These are phyloP conservation scores for Reinhardtius hippoglossoides DNA, from an alignment of 2,113 vertebrate genomes.

Conservation along the genomic window DNA sequence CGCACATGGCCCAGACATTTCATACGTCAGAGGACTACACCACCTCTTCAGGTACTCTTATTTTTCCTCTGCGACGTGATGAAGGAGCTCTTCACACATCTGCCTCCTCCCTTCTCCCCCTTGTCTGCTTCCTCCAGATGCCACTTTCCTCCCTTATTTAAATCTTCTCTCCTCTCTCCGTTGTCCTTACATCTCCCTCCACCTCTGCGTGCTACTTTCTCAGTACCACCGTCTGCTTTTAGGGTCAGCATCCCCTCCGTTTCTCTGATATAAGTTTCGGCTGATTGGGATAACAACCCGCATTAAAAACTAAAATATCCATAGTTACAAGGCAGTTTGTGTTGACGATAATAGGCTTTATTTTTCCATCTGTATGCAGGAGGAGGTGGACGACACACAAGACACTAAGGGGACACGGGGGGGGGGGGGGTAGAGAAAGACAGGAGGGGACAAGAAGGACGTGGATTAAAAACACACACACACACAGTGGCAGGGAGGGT, in stretches of 20 bases:
- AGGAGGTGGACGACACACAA: not conserved
- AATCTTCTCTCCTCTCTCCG: not conserved
- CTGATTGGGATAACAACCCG: not conserved
- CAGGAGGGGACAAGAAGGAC: not conserved
- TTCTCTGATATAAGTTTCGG: not conserved
- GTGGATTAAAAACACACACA: not conserved
- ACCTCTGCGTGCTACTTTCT: not conserved
- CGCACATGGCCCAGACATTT: not conserved
- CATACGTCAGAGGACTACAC: not conserved
- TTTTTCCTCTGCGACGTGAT: not conserved
- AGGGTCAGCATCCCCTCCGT: not conserved
- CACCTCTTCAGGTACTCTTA: not conserved
- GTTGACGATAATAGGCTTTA: not conserved
- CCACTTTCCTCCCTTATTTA: not conserved
- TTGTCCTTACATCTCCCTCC: not conserved
- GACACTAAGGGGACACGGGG: too few relatives aligned
- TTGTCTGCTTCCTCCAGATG: not conserved
- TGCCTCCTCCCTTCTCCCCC: not conserved
- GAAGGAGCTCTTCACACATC: slow-evolving; percentile 3
- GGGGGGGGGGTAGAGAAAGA: not conserved
- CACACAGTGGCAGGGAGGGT: not conserved
- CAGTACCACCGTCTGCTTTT: not conserved
- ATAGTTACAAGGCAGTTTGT: not conserved
- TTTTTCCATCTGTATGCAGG: not conserved
- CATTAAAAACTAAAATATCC: not conserved